These are phyloP conservation scores for Embidobia sp. DNA, from an alignment of 2,888 invertebrate species.

Conservation along the genomic window DNA sequence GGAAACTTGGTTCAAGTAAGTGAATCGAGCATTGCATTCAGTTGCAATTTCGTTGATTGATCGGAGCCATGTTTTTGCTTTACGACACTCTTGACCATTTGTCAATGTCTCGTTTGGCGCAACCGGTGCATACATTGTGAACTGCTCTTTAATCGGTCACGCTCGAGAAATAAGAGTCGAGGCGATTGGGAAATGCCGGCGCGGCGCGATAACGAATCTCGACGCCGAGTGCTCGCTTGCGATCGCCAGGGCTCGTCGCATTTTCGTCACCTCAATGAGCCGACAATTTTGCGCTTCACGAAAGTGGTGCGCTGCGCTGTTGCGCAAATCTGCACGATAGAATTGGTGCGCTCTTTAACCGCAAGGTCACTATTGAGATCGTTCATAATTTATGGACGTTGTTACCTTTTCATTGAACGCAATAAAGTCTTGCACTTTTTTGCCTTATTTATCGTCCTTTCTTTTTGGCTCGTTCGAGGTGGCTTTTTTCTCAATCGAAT, in stretches of 20 bases:
- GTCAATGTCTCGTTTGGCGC: conserved; percentile 37
- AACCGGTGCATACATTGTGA: conserved; percentile 31
- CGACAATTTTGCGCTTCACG: too few relatives aligned
- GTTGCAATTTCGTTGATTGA: too few relatives aligned
- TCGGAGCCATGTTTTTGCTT: conserved; percentile 3
- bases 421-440: too few relatives aligned
- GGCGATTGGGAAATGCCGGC: conserved; percentile 37
- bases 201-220: conserved; percentile 29
- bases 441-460: too few relatives aligned
- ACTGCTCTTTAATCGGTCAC: conserved; percentile 42
- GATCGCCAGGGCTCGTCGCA: neutral
- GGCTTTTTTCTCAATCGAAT: too few relatives aligned
- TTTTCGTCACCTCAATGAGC: too few relatives aligned
- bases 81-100: conserved; percentile 24
- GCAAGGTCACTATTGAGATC: conserved; percentile 33
- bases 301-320: conserved; percentile 7
- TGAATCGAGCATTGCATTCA: too few relatives aligned
- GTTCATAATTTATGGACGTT: too few relatives aligned
- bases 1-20: too few relatives aligned
- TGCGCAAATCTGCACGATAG: conserved; percentile 22
- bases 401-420: too few relatives aligned
- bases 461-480: too few relatives aligned
- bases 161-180: conserved; percentile 29
- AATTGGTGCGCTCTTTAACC: conserved; percentile 27
- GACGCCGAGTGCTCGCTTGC: conserved; percentile 2